Base-by-base conservation (phyloP, 1,140 invertebrate species). In the Trinorchestia longiramus region DNA sequence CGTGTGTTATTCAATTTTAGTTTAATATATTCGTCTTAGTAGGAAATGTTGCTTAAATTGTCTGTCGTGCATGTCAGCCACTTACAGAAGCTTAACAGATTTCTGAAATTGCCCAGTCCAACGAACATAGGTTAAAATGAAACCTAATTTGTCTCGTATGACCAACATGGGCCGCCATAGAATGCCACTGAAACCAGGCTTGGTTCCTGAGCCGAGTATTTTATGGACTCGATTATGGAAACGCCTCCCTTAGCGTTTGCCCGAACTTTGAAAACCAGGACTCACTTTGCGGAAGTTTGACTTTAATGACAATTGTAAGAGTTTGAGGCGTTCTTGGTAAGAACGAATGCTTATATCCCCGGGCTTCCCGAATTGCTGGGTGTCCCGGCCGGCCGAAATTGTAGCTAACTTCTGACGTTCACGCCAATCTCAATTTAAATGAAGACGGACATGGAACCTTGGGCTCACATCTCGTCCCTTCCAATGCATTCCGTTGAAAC, bases 241-340 rank as follows among this genome's bases (percentile, higher is more conserved):
- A 87, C 87, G 87, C 87, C 36, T 87, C 41, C 87, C 87, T 87
- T 4, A 87, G 36, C 87, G 87, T 36, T 87, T 4, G 41, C 36
- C 87, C 87, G 4, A 87, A 87, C 36, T 87, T 87, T 87, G 87
- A 36, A 40, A n/a, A 41, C 8, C 36, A 36, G 41, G 87, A 87
- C 87, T 87, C 87, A 87, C 87, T 87, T 87, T 87, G 41, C 8
- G 36, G 41, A 87, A 87, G 87, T 87, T 87, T 15, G 87, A 41
- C 87, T 87, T 87, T 87, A 87, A 87, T 87, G 87, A 87, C 87
- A 87, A 87, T 87, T 87, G 87, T 87, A 87, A 87, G 87, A 87
- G 87, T 87, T 87, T 8, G 87, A 40, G 87, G 87, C 87, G 87
- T 87, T n/a, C 87, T 87, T 53, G 47, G 47, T 53, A 53, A 53